These are phyloP conservation scores for Diprion similis DNA, from an alignment of 1,140 invertebrate genomes.

Conservation along the genomic window DNA sequence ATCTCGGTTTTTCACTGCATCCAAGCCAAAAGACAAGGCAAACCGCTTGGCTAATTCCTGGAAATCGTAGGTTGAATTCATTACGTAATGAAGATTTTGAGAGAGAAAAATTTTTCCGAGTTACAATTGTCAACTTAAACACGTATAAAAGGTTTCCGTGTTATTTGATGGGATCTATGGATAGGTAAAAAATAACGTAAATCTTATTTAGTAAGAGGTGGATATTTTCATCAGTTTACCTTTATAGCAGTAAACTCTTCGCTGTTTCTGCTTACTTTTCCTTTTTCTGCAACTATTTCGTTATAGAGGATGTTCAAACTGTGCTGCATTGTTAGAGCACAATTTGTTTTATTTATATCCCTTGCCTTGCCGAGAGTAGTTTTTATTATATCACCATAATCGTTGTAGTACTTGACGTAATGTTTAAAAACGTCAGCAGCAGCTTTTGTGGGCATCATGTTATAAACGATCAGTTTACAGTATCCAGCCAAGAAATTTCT, in stretches of 20 bases:
- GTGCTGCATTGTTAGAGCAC: conserved; percentile 92
- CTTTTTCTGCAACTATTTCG: conserved; percentile 72
- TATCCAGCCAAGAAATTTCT: conserved; percentile 95
- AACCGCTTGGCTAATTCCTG: conserved; percentile 96
- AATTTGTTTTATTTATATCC: conserved; percentile 97
- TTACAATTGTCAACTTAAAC: too few relatives aligned
- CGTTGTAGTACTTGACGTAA: conserved; percentile 98
- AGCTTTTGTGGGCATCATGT: conserved; percentile 90
- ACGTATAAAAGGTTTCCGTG: too few relatives aligned
- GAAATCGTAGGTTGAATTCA: conserved; percentile 36
- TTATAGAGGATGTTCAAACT: conserved; percentile 88
- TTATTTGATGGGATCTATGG: too few relatives aligned
- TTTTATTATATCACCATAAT: conserved; percentile 99
- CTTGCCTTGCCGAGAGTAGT: conserved; percentile 93
- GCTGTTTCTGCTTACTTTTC: conserved; percentile 71
- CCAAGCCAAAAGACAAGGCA: conserved; percentile 95
- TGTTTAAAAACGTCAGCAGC: conserved; percentile 96
- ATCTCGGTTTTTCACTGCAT: conserved; percentile 97
- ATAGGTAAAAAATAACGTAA: too few relatives aligned
- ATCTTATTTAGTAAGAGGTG: too few relatives aligned
- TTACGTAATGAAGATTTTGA: conserved; percentile 27
- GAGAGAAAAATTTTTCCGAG: neutral
- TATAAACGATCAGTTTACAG: conserved; percentile 98
- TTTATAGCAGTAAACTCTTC: conserved; percentile 88
- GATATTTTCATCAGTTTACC: conserved; percentile 55